phyloP scores from a whole-genome alignment of 2,113 vertebrate species.

The Oenanthe melanoleuca region DNA sequence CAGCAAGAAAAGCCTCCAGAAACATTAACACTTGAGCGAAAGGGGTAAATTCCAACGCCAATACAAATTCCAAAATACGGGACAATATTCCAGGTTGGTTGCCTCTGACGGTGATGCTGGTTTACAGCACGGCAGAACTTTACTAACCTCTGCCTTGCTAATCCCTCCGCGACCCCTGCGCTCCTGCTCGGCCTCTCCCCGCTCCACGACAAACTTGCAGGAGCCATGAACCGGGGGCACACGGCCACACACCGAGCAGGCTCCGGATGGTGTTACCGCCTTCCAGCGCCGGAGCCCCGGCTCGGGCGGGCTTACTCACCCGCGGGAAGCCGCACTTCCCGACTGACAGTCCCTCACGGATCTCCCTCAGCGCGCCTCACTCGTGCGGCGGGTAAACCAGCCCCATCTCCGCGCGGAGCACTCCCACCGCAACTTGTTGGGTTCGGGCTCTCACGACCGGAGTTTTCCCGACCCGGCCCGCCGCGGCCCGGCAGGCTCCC shows the following conservation, averaged over 20 bases:
- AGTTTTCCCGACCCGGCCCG: neutral
- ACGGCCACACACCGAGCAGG: neutral
- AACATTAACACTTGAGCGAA: neutral
- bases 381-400: neutral
- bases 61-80: accelerated
- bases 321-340: neutral
- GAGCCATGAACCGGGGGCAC: neutral
- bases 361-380: neutral
- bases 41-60: neutral
- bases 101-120: neutral
- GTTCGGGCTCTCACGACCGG: accelerated
- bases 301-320: neutral
- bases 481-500: neutral
- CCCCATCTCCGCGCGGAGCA: neutral
- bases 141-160: neutral
- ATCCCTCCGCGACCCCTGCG: neutral
- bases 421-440: slow-evolving; percentile 8
- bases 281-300: neutral
- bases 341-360: neutral
- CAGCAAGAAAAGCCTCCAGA: neutral
- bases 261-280: neutral
- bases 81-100: neutral
- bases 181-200: neutral
- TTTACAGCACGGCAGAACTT: neutral
- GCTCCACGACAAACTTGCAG: neutral